Base-by-base conservation (phyloP, 1,140 invertebrate species). In the Phenacoccus solenopsis region DNA sequence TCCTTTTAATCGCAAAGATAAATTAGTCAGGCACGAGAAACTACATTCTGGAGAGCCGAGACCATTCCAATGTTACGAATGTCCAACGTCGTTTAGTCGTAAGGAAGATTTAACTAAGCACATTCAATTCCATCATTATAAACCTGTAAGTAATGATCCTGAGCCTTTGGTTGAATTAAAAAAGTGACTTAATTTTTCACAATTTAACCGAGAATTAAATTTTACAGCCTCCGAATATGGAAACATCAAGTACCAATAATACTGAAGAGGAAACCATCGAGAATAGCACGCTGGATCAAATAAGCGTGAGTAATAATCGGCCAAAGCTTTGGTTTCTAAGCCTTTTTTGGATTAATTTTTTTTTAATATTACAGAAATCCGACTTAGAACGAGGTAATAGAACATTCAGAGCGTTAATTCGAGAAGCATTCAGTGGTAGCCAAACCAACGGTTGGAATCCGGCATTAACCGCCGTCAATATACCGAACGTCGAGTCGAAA, bases 51-150 rank as follows among this genome's bases (percentile, higher is more conserved):
- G 70, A 4, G 38, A 30, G n/a, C 64, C 64, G 25, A 64, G 70
- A 28, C 68, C 68, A 25, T 71, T 68, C 25, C 70, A 28, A 20
- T 71, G 70, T 56, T 28, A 64, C 20, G 67, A 68, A 56, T 71
- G 70, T 71, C 64, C 70, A 1, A 71, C 64, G 30, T 71, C 61
- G 21, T 71, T 71, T 28, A 68, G 32, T 22, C 28, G 70, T n/a
- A 71, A 71, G 57, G 70, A 71, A 49, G 70, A 71, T 56, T 56
- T 71, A 28, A 68, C 64, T 21, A 67, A 68, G 20, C 70, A 71
- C 28, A 68, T 68, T 35, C 61, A 69, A 22, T 69, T 69, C 49
- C 68, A 69, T 56, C 68, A 69, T 69, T 69, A 69, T 24, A 69
- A 69, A 69, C 68, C 68, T 10, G 68, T 69, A 49, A 69, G 5